These are phyloP conservation scores for Manis pentadactyla DNA, from an alignment of 2,797 vertebrate species.

Conservation along the genomic window DNA sequence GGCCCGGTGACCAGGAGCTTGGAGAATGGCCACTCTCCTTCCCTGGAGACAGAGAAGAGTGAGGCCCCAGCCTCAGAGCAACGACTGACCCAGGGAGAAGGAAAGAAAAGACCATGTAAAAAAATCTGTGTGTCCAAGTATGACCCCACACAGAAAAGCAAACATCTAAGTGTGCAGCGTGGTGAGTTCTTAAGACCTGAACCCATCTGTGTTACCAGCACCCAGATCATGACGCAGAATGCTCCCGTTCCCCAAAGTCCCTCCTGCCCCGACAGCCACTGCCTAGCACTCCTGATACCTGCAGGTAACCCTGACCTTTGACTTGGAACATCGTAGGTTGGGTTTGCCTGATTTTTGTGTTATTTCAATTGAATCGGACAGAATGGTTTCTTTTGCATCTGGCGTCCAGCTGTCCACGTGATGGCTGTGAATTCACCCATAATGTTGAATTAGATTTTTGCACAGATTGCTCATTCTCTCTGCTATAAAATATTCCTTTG, in stretches of 20 bases:
- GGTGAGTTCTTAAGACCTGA: background rate
- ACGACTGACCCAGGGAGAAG: background rate
- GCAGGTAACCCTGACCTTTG: background rate
- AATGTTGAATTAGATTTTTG: background rate
- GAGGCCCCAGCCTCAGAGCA: background rate
- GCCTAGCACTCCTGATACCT: background rate
- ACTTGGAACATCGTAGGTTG: fast-evolving
- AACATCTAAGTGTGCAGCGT: background rate
- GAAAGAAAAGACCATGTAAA: background rate
- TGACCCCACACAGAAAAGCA: background rate
- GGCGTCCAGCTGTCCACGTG: background rate
- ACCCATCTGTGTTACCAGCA: background rate
- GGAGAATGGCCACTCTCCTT: background rate
- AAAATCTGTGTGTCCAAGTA: background rate
- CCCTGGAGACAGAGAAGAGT: background rate
- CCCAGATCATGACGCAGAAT: background rate
- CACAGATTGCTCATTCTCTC: fast-evolving
- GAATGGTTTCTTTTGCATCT: background rate
- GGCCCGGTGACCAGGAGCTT: too few species aligned
- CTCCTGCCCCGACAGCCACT: fast-evolving
- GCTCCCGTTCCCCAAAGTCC: background rate
- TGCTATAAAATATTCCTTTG: fast-evolving
- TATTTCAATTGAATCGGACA: background rate
- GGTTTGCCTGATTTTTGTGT: background rate
- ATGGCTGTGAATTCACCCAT: background rate